A percentile compares a stretch with the other conserved stretches of the same genome.
Evolutionary conservation across 1,140 invertebrate species (phyloP).

Genomic region (Wiebesia pumilae): DNA sequence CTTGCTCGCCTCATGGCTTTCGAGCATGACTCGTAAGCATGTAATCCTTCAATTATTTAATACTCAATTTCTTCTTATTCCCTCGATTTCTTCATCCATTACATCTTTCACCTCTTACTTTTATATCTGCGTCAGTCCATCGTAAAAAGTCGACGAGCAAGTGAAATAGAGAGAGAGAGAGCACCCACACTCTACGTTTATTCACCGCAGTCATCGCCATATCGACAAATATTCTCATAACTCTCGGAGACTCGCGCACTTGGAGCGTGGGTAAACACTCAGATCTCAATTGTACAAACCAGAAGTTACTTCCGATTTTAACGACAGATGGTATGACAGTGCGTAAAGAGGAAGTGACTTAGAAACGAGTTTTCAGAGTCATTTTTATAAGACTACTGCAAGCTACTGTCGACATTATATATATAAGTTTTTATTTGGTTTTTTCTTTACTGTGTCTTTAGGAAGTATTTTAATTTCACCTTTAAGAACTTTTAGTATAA

Average conservation of each 20-base stretch:
- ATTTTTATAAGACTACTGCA: not conserved
- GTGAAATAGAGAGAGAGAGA: not conserved
- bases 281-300: slow-evolving; percentile 23
- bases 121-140: slow-evolving; percentile 43
- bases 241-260: slow-evolving; percentile 28
- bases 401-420: not conserved
- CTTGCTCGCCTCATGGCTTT: not conserved
- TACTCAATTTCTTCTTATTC: slow-evolving; percentile 41
- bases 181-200: slow-evolving; percentile 34
- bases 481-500: not conserved
- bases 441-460: not conserved
- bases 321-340: not conserved
- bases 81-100: slow-evolving; percentile 32
- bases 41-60: slow-evolving; percentile 48
- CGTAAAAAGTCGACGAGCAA: slow-evolving; percentile 37
- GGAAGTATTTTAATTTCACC: not conserved
- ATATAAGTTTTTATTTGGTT: not conserved
- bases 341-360: not conserved
- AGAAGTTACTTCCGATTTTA: slow-evolving; percentile 37
- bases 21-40: not conserved
- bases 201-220: slow-evolving; percentile 47
- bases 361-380: not conserved
- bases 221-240: slow-evolving; percentile 58
- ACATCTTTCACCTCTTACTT: slow-evolving; percentile 30
- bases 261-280: slow-evolving; percentile 53